Base-by-base conservation (phyloP, 2,113 vertebrate species). In the Hymenochirus boettgeri region DNA sequence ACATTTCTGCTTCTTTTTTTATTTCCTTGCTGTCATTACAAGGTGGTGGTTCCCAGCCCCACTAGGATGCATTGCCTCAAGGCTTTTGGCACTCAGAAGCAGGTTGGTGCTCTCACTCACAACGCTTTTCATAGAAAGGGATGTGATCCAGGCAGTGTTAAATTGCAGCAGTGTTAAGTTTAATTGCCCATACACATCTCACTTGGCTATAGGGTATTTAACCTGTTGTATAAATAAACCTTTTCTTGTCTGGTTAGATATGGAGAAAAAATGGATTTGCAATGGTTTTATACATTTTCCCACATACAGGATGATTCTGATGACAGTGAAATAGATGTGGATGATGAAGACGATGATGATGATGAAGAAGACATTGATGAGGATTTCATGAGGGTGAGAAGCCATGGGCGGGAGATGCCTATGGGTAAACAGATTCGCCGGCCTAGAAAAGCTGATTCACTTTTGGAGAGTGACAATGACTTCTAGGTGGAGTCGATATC, bases 391-490 rank as follows among this genome's bases (percentile, higher is more conserved):
- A 94, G 62, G 91, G 92, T 0, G 81, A 89, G 25, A 8, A 73
- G 76, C 7, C 76, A 83, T 72, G 91, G 90, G 70, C 70, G 92
- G 35, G 88, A 86, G 42, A 81, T 89, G 17, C 79, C 83, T 0
- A 74, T 80, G 0, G 73, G 80, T 3, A 91, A 87, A 71, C 77
- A 79, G 19, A 77, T 27, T 13, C 85, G 81, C 3, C 81, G 84
- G 11, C 63, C 82, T 24, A 78, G 77, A 52, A 92, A 88, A 59
- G 87, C 91, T 0, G 83, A 94, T 65, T 82, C 89, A 0, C 75
- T 91, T 39, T 92, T 92, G 19, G 95, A 97, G 65, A 98, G 93
- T 1, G 94, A 97, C 72, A 93, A 95, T 61, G 95, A 97, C 74
- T 98, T 99, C 82, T 99, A 75, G 84, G n/a, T n/a, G n/a, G n/a